phyloP scores from a whole-genome alignment of 2,797 vertebrate genomes.

The Pseudomugil gertrudae region DNA sequence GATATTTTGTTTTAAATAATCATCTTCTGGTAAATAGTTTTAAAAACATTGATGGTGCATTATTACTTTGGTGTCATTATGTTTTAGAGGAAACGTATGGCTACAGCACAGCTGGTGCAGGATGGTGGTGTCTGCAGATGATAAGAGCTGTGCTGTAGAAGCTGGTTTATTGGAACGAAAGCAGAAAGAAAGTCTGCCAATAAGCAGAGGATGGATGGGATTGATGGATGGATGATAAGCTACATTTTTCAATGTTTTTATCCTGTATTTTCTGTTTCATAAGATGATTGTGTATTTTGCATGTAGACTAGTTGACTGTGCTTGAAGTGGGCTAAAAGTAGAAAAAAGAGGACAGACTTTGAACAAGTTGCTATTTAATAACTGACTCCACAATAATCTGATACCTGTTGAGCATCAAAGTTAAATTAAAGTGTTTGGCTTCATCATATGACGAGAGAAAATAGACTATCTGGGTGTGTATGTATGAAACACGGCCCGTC shows the following conservation, averaged over 20 bases:
- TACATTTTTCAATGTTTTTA: neutral
- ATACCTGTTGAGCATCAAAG: neutral
- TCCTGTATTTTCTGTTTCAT: neutral
- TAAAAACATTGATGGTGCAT: neutral
- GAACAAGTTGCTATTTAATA: neutral
- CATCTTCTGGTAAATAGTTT: neutral
- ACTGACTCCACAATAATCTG: neutral
- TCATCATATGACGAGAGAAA: neutral
- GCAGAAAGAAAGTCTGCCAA: too few relatives aligned
- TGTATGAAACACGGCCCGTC: slow-evolving; percentile 4
- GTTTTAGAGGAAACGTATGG: neutral
- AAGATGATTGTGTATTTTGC: neutral
- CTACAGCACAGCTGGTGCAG: neutral
- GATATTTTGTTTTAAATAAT: neutral
- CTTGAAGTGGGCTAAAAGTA: neutral
- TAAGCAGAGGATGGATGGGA: too few relatives aligned
- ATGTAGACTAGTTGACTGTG: neutral
- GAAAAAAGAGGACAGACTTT: neutral
- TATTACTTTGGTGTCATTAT: neutral
- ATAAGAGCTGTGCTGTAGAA: neutral
- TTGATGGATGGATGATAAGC: neutral
- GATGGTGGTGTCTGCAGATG: too few relatives aligned
- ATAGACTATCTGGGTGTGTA: neutral
- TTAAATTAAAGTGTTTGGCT: neutral
- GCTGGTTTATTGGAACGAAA: neutral